Conservation (phyloP, 2,113 vertebrate species). For the Xenus cinereus region DNA sequence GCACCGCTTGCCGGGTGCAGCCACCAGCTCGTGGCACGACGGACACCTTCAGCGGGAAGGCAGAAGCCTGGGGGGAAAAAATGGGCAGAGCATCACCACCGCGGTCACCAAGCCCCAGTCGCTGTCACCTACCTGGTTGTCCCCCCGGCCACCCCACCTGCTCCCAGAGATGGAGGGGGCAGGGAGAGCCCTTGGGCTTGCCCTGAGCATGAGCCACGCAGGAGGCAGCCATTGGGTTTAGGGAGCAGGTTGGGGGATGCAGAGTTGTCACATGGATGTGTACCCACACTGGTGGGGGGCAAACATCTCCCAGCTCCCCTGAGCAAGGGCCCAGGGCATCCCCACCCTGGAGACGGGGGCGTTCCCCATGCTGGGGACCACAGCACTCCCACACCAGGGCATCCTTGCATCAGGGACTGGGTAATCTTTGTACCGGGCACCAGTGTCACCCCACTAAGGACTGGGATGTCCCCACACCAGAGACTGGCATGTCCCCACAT, state of each 20-base stretch:
- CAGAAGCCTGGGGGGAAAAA: background rate
- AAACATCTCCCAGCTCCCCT: background rate
- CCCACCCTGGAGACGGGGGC: background rate
- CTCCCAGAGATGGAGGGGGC: background rate
- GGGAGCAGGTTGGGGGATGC: background rate
- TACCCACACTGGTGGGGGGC: accelerated
- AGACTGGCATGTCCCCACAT: too few species aligned
- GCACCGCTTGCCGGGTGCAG: background rate
- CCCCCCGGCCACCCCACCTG: accelerated
- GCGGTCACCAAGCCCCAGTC: accelerated
- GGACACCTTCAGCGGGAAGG: background rate
- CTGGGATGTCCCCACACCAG: too few species aligned
- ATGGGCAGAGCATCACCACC: background rate
- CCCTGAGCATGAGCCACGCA: background rate
- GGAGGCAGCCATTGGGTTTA: background rate
- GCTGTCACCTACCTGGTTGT: background rate
- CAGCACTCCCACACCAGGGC: too few species aligned
- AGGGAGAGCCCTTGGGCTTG: background rate
- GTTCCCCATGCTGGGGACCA: background rate
- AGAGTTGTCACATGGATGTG: background rate
- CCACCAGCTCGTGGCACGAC: accelerated
- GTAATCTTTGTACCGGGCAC: background rate
- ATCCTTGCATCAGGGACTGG: background rate
- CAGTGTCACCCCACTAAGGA: background rate
- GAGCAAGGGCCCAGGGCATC: background rate